Percentiles rank a stretch among this genome's conserved stretches.
Conservation (phyloP, 2,797 vertebrate species). For the Carapus acus region DNA sequence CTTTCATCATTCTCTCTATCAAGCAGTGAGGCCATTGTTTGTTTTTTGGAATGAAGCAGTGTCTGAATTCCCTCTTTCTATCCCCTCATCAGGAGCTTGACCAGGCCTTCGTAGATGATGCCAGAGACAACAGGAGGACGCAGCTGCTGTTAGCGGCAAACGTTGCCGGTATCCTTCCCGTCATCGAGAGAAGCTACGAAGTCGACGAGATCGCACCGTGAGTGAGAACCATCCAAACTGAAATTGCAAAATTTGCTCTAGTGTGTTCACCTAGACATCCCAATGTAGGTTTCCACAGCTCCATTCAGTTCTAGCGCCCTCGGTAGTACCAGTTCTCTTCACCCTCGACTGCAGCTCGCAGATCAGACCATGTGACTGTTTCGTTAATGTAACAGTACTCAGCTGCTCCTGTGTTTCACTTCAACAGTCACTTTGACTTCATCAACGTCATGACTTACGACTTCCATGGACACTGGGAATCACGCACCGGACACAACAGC, state of each 20-base stretch:
- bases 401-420: slow-evolving; percentile 1
- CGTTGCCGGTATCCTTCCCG: slow-evolving; percentile 35
- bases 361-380: too few species aligned
- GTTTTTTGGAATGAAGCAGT: neutral
- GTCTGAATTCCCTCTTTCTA: neutral
- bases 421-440: slow-evolving; percentile 70
- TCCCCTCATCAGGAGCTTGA: slow-evolving; percentile 64
- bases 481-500: slow-evolving; percentile 72
- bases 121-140: slow-evolving; percentile 47
- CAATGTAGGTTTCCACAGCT: too few species aligned
- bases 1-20: too few species aligned
- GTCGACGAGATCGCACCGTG: slow-evolving; percentile 66
- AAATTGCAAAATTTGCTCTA: too few species aligned
- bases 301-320: too few species aligned
- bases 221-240: slow-evolving; percentile 38
- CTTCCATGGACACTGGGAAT: slow-evolving; percentile 73
- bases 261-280: too few species aligned
- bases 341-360: too few species aligned
- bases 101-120: slow-evolving; percentile 65
- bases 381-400: too few species aligned
- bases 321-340: too few species aligned
- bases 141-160: slow-evolving; percentile 70
- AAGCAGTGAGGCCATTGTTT: too few species aligned
- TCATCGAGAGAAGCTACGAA: slow-evolving; percentile 66
- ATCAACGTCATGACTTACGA: slow-evolving; percentile 73